Evolutionary conservation across 2,888 invertebrate genomes (phyloP), one percentile per base, ranked within the genome.

Genomic region (Pheosia tremula): DNA sequence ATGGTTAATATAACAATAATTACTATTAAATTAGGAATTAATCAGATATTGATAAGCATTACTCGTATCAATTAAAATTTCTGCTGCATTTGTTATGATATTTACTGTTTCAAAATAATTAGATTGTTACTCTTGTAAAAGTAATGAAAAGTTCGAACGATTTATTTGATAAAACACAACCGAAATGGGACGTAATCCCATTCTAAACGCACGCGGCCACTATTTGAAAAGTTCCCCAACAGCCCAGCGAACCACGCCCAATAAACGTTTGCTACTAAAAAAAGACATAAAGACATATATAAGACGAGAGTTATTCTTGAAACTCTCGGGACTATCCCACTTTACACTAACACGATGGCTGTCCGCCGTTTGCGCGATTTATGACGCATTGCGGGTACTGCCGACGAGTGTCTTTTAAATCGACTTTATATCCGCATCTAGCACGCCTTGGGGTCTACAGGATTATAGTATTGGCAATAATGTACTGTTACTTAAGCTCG

Each of bases 361-460:
- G 45, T 10, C 43, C 43, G 10, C 45, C 4, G 43, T 56, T 56
- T 43, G 56, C 56, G 56, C 56, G 62, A 67, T 67, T 76, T 79
- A 77, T 80, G 80, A 80, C 80, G 80, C 80, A 80, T 68, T 80
- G 80, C 80, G 81, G 81, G 59, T 61, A 58, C 65, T 52, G 57
- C 63, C 45, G 62, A 61, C 62, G 56, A 56, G 45, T 56, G 56
- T 56, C 56, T 56, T 56, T 56, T 56, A 56, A 56, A 56, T 36
- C 56, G 56, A 56, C 43, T 56, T 56, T 56, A 56, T 56, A 45
- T 56, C 45, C 56, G 56, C 45, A 56, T 45, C 55, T 66, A 67
- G 64, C 62, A 47, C 11, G n/a, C 47, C 6, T 41, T 11, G 47
- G 47, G 47, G 47, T 47, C 1, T n/a, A 5, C 47, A 47, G 47